These are phyloP conservation scores for Drosophila demipolita DNA, from an alignment of 2,888 invertebrate genomes.

Conservation along the genomic window DNA sequence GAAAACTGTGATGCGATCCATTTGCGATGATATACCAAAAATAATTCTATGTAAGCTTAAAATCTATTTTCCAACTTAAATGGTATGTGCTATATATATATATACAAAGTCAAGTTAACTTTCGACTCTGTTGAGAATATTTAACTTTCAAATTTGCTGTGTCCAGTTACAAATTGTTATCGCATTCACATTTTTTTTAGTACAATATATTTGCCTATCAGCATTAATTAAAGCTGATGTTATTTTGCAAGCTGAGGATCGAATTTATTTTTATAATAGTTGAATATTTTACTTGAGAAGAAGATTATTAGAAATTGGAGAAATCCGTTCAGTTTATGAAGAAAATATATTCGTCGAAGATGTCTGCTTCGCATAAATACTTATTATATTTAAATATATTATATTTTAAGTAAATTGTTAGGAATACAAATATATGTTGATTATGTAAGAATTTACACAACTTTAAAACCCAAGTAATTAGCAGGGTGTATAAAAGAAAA, in stretches of 20 bases:
- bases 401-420: no score
- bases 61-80: conserved; percentile 34
- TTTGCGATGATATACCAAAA: conserved; percentile 39
- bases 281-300: background rate
- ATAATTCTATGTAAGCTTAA: conserved; percentile 16
- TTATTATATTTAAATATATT: no score
- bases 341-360: background rate
- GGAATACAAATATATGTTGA: background rate
- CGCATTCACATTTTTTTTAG: background rate
- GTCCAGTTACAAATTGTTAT: background rate
- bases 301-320: background rate
- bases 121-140: background rate
- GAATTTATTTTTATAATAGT: background rate
- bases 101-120: conserved; percentile 1
- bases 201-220: background rate
- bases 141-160: conserved; percentile 1
- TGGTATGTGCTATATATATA: background rate
- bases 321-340: background rate
- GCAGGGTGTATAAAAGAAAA: background rate
- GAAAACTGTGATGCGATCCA: conserved; percentile 43
- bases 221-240: background rate
- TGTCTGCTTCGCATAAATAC: background rate
- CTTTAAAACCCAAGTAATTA: background rate
- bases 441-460: background rate
- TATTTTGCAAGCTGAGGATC: background rate